Percentiles rank a stretch among this genome's conserved stretches.
phyloP scores from a whole-genome alignment of 2,113 vertebrate species.

The Hyperopisus bebe region DNA sequence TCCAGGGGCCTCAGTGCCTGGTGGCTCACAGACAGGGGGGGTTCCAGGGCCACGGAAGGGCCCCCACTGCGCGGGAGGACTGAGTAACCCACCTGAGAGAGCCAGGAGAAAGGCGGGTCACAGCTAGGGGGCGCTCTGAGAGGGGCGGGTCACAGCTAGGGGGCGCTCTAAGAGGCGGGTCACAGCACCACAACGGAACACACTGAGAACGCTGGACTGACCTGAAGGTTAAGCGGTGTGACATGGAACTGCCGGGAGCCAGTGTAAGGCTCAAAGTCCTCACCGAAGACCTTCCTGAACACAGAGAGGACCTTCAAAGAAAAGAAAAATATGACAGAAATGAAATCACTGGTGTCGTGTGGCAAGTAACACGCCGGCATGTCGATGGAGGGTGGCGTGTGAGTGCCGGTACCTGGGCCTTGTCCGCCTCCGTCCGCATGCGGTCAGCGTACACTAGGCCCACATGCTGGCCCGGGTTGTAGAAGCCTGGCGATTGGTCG shows the following conservation, averaged over 20 bases:
- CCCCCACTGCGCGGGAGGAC: constrained; percentile 76
- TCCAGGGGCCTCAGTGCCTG: constrained; percentile 80
- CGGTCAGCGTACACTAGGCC: constrained; percentile 83
- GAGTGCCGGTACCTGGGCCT: constrained; percentile 63
- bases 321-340: not conserved
- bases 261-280: constrained; percentile 64
- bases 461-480: constrained; percentile 85
- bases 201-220: constrained; percentile 39
- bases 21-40: constrained; percentile 77
- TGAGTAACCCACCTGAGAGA: constrained; percentile 81
- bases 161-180: not conserved
- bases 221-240: constrained; percentile 86
- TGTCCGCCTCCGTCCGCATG: constrained; percentile 83
- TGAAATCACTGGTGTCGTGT: not conserved
- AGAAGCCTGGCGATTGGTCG: constrained; percentile 83
- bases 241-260: constrained; percentile 83
- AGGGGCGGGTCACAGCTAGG: too few species aligned
- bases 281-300: constrained; percentile 78
- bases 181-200: not conserved
- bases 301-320: constrained; percentile 68
- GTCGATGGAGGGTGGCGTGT: not conserved
- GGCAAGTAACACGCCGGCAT: not conserved
- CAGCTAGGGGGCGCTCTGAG: not conserved
- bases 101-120: not conserved
- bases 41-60: constrained; percentile 57